These are phyloP conservation scores for Cyrtonyx montezumae DNA, from an alignment of 2,113 vertebrate species.

Conservation along the genomic window DNA sequence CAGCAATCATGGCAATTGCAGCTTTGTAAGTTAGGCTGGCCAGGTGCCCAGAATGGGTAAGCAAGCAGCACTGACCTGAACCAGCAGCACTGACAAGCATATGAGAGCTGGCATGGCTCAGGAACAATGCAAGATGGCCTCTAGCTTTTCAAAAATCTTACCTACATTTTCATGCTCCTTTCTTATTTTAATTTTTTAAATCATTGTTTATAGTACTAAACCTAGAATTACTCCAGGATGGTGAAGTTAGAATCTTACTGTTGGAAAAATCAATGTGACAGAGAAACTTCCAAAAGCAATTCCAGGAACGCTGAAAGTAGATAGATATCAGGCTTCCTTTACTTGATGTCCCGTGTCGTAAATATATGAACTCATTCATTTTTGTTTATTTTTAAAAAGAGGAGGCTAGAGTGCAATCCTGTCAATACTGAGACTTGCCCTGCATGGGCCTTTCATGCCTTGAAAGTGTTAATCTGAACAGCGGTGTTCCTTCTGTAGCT, in stretches of 20 bases:
- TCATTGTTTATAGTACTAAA: background rate
- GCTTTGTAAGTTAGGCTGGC: slow-evolving; percentile 50
- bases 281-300: background rate
- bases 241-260: too few species aligned
- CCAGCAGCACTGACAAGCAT: slow-evolving; percentile 14
- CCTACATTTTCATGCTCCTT: background rate
- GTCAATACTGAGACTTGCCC: background rate
- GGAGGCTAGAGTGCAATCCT: background rate
- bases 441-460: background rate
- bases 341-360: background rate
- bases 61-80: slow-evolving; percentile 13
- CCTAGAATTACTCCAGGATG: background rate
- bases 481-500: background rate
- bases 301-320: background rate
- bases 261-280: too few species aligned
- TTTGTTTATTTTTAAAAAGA: background rate
- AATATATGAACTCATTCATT: too few species aligned
- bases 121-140: background rate
- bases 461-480: background rate
- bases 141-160: background rate
- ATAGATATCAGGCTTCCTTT: background rate
- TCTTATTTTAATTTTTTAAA: background rate
- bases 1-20: slow-evolving; percentile 42
- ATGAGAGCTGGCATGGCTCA: background rate
- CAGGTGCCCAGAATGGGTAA: slow-evolving; percentile 45